Base-by-base conservation (phyloP, 2,797 vertebrate genomes). In the Intellagama lesueurii region DNA sequence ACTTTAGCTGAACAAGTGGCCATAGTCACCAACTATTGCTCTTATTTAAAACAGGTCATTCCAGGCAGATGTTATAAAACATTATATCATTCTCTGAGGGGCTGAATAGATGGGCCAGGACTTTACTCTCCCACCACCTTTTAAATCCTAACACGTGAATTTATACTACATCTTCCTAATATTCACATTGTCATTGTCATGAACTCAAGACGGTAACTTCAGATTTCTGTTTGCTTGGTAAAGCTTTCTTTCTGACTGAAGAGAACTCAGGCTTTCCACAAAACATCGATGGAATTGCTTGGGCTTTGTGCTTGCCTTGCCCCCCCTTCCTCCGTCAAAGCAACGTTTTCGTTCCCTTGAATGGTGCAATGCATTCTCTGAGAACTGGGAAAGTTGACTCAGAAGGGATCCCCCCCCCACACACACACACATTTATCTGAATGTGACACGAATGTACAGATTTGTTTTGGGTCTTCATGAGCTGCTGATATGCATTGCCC, bases 1-100 rank as follows among this genome's bases (percentile, higher is more conserved):
- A 80, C 80, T 93, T 66, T 4, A 19, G 9, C 92, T 83, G 86
- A 90, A 92, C 3, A 94, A 86, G 77, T 93, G 92, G 85, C 92
- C 90, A 90, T 90, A 88, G 79, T 92, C 90, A 85, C 81, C 91
- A 93, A 70, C 81, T 91, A 93, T 94, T 92, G 83, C 88, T 90
- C 85, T 94, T 92, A 94, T 94, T 94, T 94, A 92, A 96, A 96
- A 88, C 81, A 95, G 89, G 93, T 94, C 95, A 87, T 88, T 96
- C 90, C 68, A 49, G 69, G 64, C 69, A 94, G 90, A 91, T 95
- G 82, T 82, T 93, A 68, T 83, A 79, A 92, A 92, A 24, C 0
- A 0, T 81, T 91, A 49, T 94, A 92, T 93, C 94, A 49, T 87
- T 93, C 90, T 85, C 88, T 30, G 28, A 88, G 70, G n/a, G 88